These are phyloP conservation scores for Triops longicaudatus DNA, from an alignment of 1,140 invertebrate genomes.

Conservation along the genomic window DNA sequence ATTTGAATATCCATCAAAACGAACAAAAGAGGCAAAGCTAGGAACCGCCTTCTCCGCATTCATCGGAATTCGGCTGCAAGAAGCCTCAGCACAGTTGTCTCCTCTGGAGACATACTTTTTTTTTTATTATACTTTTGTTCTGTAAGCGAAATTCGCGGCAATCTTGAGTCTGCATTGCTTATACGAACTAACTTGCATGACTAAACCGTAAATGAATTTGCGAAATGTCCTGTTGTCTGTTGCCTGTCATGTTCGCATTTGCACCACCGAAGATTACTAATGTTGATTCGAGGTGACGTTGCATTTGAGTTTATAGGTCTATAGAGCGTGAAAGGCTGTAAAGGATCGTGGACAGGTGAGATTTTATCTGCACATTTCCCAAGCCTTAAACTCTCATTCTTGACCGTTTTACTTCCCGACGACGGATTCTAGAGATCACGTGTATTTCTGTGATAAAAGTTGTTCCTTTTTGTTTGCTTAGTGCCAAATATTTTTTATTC, in stretches of 20 bases:
- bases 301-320: constrained; percentile 5
- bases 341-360: constrained; percentile 11
- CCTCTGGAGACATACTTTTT: too few species aligned
- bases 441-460: background rate
- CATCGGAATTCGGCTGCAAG: too few species aligned
- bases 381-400: background rate
- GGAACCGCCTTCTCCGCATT: too few species aligned
- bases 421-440: background rate
- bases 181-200: too few species aligned
- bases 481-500: background rate
- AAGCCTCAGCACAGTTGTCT: too few species aligned
- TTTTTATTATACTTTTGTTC: too few species aligned
- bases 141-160: too few species aligned
- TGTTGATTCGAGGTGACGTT: constrained; percentile 1
- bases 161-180: too few species aligned
- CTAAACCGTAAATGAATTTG: too few species aligned
- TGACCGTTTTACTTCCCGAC: background rate
- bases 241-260: background rate
- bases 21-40: too few species aligned
- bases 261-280: background rate
- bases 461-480: background rate
- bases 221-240: background rate
- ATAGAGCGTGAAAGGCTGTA: background rate
- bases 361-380: background rate
- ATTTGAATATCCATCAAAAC: too few species aligned